Conservation (phyloP, 2,113 vertebrate genomes). For the Tenebrosternarchus preto region DNA sequence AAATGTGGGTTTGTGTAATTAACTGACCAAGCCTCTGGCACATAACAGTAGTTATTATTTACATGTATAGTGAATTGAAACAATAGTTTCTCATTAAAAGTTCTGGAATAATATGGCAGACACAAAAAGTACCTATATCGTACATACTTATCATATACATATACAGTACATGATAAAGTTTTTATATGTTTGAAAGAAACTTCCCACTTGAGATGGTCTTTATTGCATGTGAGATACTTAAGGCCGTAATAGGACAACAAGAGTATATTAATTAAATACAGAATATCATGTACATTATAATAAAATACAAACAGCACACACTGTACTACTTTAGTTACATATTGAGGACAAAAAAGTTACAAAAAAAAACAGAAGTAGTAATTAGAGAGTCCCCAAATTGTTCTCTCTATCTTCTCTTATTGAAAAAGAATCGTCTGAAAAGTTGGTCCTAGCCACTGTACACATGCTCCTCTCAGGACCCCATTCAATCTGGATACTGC, state of each 20-base stretch:
- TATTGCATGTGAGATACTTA: conserved; percentile 36
- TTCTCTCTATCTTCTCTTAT: background rate
- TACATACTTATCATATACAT: background rate
- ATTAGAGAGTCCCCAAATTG: background rate
- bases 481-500: too few relatives aligned
- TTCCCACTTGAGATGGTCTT: background rate
- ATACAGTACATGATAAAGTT: conserved; percentile 19
- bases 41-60: conserved; percentile 42
- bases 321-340: conserved; percentile 23
- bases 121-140: background rate
- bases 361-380: background rate
- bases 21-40: background rate
- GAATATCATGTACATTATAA: conserved; percentile 9
- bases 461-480: too few relatives aligned
- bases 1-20: background rate
- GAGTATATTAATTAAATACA: conserved; percentile 23
- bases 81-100: background rate
- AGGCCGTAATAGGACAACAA: conserved; percentile 17
- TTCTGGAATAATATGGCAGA: background rate
- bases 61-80: conserved; percentile 20
- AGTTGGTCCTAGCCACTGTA: too few relatives aligned
- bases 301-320: conserved; percentile 18
- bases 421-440: background rate
- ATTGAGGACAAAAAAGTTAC: conserved; percentile 14
- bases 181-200: conserved; percentile 1